Conservation (phyloP, 2,888 invertebrate genomes). For the Drosophila suboccidentalis region DNA sequence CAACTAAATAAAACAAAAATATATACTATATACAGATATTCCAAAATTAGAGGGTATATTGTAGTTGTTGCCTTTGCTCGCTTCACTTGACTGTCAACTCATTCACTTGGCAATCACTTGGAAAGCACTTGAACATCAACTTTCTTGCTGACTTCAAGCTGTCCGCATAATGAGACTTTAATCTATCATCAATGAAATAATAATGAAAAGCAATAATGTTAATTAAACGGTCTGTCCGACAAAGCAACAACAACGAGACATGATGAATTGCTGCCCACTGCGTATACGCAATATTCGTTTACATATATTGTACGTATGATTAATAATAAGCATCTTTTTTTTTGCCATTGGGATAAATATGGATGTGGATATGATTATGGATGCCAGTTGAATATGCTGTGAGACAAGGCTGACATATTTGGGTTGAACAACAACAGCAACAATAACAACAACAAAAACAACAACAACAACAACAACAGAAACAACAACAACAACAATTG, state of each 20-base stretch:
- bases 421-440: slow-evolving; percentile 56
- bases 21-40: not conserved
- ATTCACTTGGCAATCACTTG: slow-evolving; percentile 25
- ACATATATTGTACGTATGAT: slow-evolving; percentile 17
- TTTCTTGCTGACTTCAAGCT: slow-evolving; percentile 24
- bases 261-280: slow-evolving; percentile 30
- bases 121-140: slow-evolving; percentile 37
- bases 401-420: slow-evolving; percentile 70
- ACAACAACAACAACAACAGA: slow-evolving; percentile 17
- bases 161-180: slow-evolving; percentile 45
- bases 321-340: slow-evolving; percentile 23
- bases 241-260: not conserved
- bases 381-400: slow-evolving; percentile 37
- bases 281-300: slow-evolving; percentile 52
- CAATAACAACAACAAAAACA: slow-evolving; percentile 24
- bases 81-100: slow-evolving; percentile 11
- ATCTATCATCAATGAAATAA: slow-evolving; percentile 30
- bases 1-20: too few relatives aligned
- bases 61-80: not conserved
- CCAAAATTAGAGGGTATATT: slow-evolving; percentile 15
- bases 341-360: slow-evolving; percentile 28
- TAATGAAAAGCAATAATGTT: slow-evolving; percentile 23
- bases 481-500: slow-evolving; percentile 27
- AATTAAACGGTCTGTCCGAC: slow-evolving; percentile 32
- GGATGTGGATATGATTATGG: slow-evolving; percentile 22